Base-by-base conservation (phyloP, 2,113 vertebrate species). In the Menura novaehollandiae region DNA sequence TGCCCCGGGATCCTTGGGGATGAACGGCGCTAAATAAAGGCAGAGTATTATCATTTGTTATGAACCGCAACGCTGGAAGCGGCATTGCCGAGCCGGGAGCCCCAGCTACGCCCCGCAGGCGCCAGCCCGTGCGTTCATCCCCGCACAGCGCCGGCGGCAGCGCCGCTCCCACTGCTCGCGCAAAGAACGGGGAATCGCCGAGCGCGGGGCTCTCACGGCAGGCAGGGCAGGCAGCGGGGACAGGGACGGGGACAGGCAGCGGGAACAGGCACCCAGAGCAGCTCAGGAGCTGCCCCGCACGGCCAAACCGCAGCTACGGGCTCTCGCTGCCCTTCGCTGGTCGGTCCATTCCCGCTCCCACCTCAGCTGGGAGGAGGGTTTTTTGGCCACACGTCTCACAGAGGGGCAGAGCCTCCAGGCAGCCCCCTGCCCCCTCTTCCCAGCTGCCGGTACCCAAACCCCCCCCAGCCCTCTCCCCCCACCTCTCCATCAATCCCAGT, bases 201-300 rank as follows among this genome's bases (percentile, higher is more conserved):
- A 13, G 46, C 1, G 0, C 6, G 1, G 78, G 44, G 43, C 49
- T 27, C 2, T 0, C 44, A 5, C 18, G 2, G 0, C 19, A 9
- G 78, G 78, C 63, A 43, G 49, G 22, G 46, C 22, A 16, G 62
- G 68, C 53, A 22, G 1, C 17, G 7, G 74, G 85, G 39, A 52
- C 1, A 16, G 59, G 3, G 51, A 15, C 69, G 51, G 49, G 19
- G 37, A 20, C 15, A 23, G 56, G 73, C 64, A n/a, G 46, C 23
- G 11, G 15, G 18, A n/a, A 43, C 33, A 13, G 32, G 71, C 63
- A 17, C 46, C 41, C 80, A 6, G 32, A 14, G 78, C 72, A 8
- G 24, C 59, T 1, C 51, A 5, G 64, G 39, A 49, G 76, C 37
- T 53, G 71, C 75, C 30, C 23, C 5, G 1, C 49, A 13, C 1